Conservation (phyloP, 2,888 invertebrate species). For the Acrobasis consociella region DNA sequence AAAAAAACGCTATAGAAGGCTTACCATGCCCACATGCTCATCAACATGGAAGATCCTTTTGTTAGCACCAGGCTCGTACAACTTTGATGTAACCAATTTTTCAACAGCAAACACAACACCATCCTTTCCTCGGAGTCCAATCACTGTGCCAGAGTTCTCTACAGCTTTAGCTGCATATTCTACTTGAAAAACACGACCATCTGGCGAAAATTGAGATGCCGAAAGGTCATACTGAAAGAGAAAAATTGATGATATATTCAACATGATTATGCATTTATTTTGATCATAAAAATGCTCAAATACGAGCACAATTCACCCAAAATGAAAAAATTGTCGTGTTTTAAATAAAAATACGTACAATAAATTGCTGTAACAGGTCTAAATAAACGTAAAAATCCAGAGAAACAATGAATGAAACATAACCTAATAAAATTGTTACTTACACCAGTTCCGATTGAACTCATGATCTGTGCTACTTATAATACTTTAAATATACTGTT, state of each 20-base stretch:
- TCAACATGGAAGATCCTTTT: conserved; percentile 96
- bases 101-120: conserved; percentile 99
- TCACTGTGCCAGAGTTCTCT: conserved; percentile 98
- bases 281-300: neutral
- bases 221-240: conserved; percentile 96
- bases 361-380: neutral
- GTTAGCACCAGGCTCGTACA: conserved; percentile 96
- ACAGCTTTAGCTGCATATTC: conserved; percentile 99
- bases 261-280: conserved; percentile 19
- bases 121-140: conserved; percentile 97
- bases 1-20: conserved; percentile 29
- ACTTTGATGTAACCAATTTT: conserved; percentile 95
- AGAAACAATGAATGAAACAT: conserved; percentile 31
- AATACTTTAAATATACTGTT: conserved; percentile 25
- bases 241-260: conserved; percentile 48
- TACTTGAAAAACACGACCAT: conserved; percentile 99
- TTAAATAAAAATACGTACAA: neutral
- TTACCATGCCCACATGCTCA: conserved; percentile 96
- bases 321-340: neutral
- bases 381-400: neutral
- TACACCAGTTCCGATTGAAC: conserved; percentile 97
- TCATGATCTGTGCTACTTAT: conserved; percentile 84
- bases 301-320: neutral
- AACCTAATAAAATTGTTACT: conserved; percentile 67
- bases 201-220: conserved; percentile 99